Conservation (phyloP, 2,113 vertebrate genomes). For the Brachypteracias leptosomus region DNA sequence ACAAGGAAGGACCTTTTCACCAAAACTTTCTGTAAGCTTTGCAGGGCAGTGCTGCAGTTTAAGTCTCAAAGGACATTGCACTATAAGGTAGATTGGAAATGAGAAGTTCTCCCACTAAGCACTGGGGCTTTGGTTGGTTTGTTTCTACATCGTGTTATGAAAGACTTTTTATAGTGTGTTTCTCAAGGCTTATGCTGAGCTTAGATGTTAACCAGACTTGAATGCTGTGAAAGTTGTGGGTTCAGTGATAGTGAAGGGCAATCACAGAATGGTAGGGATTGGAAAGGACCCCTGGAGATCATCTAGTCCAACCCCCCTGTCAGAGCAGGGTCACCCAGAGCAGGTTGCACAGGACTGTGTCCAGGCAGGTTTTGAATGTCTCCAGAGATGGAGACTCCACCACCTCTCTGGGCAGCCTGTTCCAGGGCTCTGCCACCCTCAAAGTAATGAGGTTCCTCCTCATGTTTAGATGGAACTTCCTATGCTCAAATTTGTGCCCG, state of each 20-base stretch:
- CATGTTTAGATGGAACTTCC: no score
- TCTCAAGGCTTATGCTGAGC: not conserved
- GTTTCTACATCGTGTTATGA: not conserved
- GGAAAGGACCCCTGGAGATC: no score
- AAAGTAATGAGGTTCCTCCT: no score
- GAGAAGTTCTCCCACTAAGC: not conserved
- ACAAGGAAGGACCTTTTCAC: conserved; percentile 73
- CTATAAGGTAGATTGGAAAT: conserved; percentile 78
- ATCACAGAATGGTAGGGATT: no score
- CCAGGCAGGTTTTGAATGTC: no score
- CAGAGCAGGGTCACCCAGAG: no score
- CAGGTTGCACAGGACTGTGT: no score
- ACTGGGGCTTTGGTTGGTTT: not conserved
- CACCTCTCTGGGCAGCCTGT: no score
- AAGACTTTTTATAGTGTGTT: not conserved
- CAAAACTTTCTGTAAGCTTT: conserved; percentile 83
- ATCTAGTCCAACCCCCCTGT: no score
- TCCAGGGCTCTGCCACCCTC: no score
- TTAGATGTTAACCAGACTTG: not conserved
- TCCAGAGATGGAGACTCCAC: no score
- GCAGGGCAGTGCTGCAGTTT: conserved; percentile 79
- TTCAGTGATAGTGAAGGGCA: not conserved
- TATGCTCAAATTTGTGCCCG: no score
- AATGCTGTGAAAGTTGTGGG: not conserved
- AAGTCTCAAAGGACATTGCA: conserved; percentile 84